Conservation (phyloP, 2,797 vertebrate species). For the Sebastes itinus region DNA sequence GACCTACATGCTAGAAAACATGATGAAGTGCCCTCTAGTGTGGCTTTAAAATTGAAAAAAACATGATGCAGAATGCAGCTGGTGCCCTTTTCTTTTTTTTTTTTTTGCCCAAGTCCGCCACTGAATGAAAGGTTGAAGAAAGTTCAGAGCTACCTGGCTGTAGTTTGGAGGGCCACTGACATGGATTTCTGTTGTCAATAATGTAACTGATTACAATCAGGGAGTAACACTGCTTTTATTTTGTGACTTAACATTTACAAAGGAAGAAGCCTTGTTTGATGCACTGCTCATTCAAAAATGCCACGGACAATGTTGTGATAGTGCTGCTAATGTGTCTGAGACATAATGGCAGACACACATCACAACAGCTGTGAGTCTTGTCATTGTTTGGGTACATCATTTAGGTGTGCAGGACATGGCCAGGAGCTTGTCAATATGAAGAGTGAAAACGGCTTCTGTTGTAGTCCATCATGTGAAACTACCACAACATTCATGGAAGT, state of each 20-base stretch:
- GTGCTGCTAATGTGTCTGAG: not conserved
- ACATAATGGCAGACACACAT: not conserved
- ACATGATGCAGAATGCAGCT: too few species aligned
- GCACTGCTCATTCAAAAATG: not conserved
- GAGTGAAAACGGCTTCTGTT: conserved; percentile 3
- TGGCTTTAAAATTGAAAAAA: too few species aligned
- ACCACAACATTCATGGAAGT: not conserved
- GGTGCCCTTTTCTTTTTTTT: too few species aligned
- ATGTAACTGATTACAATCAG: not conserved
- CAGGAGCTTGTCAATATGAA: not conserved
- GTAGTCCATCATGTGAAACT: conserved; percentile 6
- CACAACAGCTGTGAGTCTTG: conserved; percentile 19
- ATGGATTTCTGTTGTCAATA: not conserved
- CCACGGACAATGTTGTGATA: not conserved
- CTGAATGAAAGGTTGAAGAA: too few species aligned
- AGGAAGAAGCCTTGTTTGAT: not conserved
- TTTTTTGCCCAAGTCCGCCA: too few species aligned
- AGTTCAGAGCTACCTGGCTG: not conserved
- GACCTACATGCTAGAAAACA: too few species aligned
- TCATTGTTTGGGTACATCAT: conserved; percentile 1
- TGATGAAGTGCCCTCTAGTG: too few species aligned
- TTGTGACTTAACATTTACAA: not conserved
- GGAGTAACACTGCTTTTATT: not conserved
- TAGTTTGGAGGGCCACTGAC: not conserved
- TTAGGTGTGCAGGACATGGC: conserved; percentile 19